phyloP scores from a whole-genome alignment of 2,797 vertebrate species.

The Pachyuromys duprasi region DNA sequence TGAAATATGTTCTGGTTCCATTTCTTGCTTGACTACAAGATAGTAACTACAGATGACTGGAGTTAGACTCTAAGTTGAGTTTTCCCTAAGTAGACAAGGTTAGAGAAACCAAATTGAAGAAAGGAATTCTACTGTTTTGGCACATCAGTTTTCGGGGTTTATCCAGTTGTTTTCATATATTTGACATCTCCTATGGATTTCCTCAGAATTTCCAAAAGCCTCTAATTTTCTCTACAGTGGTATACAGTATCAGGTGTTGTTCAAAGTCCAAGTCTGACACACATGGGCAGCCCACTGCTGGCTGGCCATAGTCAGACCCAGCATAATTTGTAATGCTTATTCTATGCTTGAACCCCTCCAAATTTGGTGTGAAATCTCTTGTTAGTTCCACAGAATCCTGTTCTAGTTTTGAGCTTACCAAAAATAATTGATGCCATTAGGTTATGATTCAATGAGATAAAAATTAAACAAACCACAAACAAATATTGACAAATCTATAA shows the following conservation, averaged over 20 bases:
- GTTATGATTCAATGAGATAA: constrained; percentile 53
- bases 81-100: constrained; percentile 68
- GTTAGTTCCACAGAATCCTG: not conserved
- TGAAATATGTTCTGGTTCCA: constrained; percentile 79
- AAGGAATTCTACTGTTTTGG: constrained; percentile 53
- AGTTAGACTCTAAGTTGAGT: constrained; percentile 67
- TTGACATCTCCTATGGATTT: constrained; percentile 62
- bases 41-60: constrained; percentile 45
- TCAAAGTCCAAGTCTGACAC: constrained; percentile 12
- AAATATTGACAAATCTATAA: constrained; percentile 4
- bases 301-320: not conserved
- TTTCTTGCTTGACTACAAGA: constrained; percentile 69
- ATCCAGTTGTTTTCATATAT: constrained; percentile 64
- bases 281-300: not conserved
- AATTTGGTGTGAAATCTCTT: not conserved
- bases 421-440: not conserved
- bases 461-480: not conserved
- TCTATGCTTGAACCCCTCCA: not conserved
- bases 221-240: constrained; percentile 60
- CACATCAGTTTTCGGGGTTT: constrained; percentile 66
- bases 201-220: constrained; percentile 55
- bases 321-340: not conserved
- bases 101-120: constrained; percentile 70
- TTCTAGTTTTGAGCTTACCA: constrained; percentile 9
- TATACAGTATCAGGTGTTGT: constrained; percentile 16